phyloP scores from a whole-genome alignment of 2,797 vertebrate genomes.

The Hapalemur alaotrensis region DNA sequence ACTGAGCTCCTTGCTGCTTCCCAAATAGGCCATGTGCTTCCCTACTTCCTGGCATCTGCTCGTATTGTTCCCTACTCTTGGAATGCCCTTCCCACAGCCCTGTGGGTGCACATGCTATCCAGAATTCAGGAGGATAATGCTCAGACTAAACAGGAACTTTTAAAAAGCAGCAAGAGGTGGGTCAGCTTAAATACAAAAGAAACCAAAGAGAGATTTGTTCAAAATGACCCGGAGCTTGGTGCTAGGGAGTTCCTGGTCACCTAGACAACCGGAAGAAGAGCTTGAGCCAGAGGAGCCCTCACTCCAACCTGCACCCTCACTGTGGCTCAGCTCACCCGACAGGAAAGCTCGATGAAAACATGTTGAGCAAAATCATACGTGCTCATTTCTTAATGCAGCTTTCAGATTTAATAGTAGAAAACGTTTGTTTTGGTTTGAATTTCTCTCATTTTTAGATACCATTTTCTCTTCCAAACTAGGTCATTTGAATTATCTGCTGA shows the following conservation, averaged over 20 bases:
- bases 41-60: background rate
- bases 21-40: background rate
- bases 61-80: background rate
- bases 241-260: background rate
- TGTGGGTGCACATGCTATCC: background rate
- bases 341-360: slow-evolving; percentile 37
- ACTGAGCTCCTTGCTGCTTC: background rate
- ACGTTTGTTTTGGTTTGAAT: slow-evolving; percentile 76
- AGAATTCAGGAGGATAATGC: background rate
- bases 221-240: background rate
- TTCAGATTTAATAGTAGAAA: slow-evolving; percentile 57
- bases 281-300: background rate
- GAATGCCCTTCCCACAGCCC: background rate
- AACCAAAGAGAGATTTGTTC: background rate
- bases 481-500: slow-evolving; percentile 85
- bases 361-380: slow-evolving; percentile 57
- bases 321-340: slow-evolving; percentile 5
- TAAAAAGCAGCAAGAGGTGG: background rate
- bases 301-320: background rate
- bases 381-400: slow-evolving; percentile 51
- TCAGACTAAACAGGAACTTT: background rate
- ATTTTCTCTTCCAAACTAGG: slow-evolving; percentile 74
- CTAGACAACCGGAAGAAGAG: background rate
- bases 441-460: slow-evolving; percentile 74
- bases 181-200: background rate